Percentiles rank a stretch among this genome's conserved stretches.
phyloP scores from a whole-genome alignment of 2,113 vertebrate genomes.

The Carlito syrichta region DNA sequence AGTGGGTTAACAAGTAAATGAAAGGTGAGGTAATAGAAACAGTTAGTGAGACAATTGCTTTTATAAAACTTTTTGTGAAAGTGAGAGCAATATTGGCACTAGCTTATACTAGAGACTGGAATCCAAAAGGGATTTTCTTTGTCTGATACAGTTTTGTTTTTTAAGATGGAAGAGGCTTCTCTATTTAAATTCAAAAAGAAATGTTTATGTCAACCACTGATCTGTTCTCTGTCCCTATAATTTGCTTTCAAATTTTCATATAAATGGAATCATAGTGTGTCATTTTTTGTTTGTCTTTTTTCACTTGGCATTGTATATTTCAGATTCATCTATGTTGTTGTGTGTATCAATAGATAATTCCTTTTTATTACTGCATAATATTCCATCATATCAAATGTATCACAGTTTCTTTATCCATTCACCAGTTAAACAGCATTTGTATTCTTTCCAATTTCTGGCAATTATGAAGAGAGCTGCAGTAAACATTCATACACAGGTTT shows the following conservation, averaged over 20 bases:
- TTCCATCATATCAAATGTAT: background rate
- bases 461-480: background rate
- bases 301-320: background rate
- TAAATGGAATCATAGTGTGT: background rate
- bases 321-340: background rate
- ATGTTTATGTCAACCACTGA: background rate
- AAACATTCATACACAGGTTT: background rate
- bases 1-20: background rate
- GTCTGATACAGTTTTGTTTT: background rate
- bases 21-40: background rate
- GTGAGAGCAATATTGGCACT: background rate
- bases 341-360: background rate
- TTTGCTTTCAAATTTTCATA: background rate
- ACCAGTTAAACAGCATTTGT: background rate
- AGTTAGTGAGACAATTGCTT: background rate
- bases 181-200: background rate
- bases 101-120: background rate
- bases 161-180: background rate
- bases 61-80: background rate
- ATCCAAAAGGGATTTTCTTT: background rate
- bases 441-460: background rate
- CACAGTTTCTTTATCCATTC: background rate
- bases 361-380: background rate
- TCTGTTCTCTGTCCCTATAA: background rate
- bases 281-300: background rate